Evolutionary conservation across 1,140 invertebrate species (phyloP).

Genomic region (Chrysomallon squamiferum): DNA sequence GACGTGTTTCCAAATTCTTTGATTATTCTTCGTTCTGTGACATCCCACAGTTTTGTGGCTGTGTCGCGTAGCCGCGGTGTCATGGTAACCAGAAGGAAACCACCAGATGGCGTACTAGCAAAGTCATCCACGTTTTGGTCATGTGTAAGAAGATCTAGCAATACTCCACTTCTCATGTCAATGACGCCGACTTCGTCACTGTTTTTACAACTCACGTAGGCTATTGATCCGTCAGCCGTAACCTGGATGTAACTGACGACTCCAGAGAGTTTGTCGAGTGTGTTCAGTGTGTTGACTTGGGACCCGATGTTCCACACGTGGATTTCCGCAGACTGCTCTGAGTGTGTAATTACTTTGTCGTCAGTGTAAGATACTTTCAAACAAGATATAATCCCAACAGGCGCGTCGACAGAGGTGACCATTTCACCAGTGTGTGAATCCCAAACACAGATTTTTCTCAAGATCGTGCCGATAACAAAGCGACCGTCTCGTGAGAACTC

Average conservation of each 20-base stretch:
- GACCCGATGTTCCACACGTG: conserved; percentile 57
- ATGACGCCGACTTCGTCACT: conserved; percentile 61
- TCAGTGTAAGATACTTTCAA: conserved; percentile 37
- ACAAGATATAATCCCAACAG: conserved; percentile 52
- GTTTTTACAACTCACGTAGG: conserved; percentile 45
- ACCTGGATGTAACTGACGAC: conserved; percentile 41
- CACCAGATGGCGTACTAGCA: conserved; percentile 48
- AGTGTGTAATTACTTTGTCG: conserved; percentile 48
- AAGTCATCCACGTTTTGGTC: conserved; percentile 48
- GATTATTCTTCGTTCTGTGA: conserved; percentile 44
- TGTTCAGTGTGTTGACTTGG: conserved; percentile 41
- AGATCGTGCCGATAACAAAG: conserved; percentile 51
- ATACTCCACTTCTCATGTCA: conserved; percentile 53
- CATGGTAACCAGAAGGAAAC: conserved; percentile 47
- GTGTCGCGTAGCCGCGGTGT: conserved; percentile 33
- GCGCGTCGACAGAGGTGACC: conserved; percentile 50
- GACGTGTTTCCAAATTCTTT: conserved; percentile 51
- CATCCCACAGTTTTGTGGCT: conserved; percentile 55
- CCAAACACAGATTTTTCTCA: conserved; percentile 58
- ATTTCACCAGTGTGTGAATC: conserved; percentile 34
- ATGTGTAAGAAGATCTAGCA: conserved; percentile 60
- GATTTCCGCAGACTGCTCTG: conserved; percentile 33
- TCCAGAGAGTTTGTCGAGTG: conserved; percentile 49
- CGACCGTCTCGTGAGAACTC: conserved; percentile 52
- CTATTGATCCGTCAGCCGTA: conserved; percentile 35